Conservation (phyloP, 2,113 vertebrate species). For the Sus scrofa region DNA sequence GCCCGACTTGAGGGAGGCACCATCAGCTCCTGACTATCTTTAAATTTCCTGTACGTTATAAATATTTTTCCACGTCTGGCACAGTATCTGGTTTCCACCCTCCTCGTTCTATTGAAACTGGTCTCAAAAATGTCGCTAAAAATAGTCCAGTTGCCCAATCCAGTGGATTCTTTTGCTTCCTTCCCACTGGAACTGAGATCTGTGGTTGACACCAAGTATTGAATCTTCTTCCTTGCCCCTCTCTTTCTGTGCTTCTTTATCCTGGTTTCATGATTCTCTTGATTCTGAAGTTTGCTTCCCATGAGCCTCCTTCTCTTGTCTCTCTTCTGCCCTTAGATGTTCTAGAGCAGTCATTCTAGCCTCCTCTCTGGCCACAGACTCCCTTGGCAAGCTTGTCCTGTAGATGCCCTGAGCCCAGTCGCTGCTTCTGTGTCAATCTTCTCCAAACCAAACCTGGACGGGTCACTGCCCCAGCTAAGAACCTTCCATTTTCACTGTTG, state of each 20-base stretch:
- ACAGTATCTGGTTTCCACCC: slow-evolving; percentile 22
- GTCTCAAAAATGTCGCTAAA: background rate
- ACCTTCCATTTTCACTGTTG: background rate
- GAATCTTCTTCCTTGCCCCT: background rate
- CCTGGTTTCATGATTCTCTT: background rate
- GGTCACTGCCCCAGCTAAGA: background rate
- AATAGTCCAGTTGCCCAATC: background rate
- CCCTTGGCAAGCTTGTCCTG: no score
- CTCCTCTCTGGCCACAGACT: background rate
- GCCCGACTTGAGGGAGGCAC: background rate
- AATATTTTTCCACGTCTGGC: slow-evolving; percentile 54
- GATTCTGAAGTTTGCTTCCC: background rate
- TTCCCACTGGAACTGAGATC: background rate
- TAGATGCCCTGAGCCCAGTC: background rate
- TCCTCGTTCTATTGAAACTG: slow-evolving; percentile 12
- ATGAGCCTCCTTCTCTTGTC: rapidly evolving
- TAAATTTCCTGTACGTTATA: slow-evolving; percentile 35
- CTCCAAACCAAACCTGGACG: background rate
- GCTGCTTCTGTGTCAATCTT: background rate
- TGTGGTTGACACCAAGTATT: background rate
- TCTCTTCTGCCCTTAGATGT: background rate
- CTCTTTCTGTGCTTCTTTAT: background rate
- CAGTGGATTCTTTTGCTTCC: background rate
- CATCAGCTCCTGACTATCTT: slow-evolving; percentile 18
- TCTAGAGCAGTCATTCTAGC: background rate